These are phyloP conservation scores for Drosophila rubida DNA, from an alignment of 2,888 invertebrate species.

Conservation along the genomic window DNA sequence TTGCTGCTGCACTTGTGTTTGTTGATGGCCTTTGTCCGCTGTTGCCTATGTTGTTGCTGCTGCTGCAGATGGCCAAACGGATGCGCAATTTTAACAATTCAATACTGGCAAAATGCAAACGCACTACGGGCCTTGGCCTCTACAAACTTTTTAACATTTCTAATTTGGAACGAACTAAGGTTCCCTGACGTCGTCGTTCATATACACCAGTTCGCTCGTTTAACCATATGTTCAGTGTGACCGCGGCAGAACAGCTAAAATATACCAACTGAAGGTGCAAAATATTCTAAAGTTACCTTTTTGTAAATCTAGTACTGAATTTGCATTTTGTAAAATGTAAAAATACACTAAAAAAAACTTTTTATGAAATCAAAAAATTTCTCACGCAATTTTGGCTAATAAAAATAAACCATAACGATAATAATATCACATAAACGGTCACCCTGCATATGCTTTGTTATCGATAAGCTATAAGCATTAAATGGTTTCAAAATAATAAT, in stretches of 20 bases:
- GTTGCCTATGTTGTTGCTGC: neutral
- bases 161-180: conserved; percentile 39
- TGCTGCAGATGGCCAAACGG: conserved; percentile 19
- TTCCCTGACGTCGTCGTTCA: conserved; percentile 41
- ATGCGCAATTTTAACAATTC: conserved; percentile 43
- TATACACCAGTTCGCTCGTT: conserved; percentile 19
- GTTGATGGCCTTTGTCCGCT: conserved; percentile 57
- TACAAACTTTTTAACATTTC: conserved; percentile 42
- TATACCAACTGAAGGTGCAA: neutral
- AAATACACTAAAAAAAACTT: neutral
- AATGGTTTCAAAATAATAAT: too few relatives aligned
- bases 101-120: conserved; percentile 35
- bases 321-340: neutral
- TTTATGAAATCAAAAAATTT: neutral
- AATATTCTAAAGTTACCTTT: neutral
- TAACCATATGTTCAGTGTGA: conserved; percentile 43
- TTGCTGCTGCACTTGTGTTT: conserved; percentile 22
- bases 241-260: neutral
- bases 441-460: neutral
- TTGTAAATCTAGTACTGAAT: neutral
- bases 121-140: conserved; percentile 33
- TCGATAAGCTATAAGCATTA: neutral
- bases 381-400: neutral
- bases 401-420: neutral
- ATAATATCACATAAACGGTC: neutral